Evolutionary conservation across 2,797 vertebrate genomes (phyloP).

Genomic region (Oreochromis grahami): DNA sequence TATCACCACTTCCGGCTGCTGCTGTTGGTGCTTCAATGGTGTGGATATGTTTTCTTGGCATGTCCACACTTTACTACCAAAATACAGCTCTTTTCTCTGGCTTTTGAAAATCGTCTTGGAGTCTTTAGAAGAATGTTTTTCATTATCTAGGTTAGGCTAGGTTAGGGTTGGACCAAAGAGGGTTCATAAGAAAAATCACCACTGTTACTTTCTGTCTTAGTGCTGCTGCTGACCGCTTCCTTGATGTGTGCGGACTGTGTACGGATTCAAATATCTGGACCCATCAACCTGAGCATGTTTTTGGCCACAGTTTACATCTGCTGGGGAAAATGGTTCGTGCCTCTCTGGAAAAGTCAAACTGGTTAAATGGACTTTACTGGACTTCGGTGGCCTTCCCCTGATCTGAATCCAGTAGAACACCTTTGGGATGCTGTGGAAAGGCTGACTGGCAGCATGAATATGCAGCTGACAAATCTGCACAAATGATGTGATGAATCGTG

Average conservation of each 20-base stretch:
- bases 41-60: neutral
- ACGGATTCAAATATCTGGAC: neutral
- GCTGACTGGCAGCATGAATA: neutral
- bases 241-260: neutral
- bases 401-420: neutral
- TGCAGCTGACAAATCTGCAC: neutral
- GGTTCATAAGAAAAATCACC: neutral
- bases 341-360: neutral
- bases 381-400: neutral
- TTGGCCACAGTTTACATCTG: neutral
- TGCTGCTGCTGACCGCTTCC: neutral
- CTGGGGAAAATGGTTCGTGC: neutral
- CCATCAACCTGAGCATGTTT: neutral
- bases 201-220: neutral
- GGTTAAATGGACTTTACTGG: neutral
- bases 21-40: neutral
- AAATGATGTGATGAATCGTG: neutral
- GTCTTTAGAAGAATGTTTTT: neutral
- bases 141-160: neutral
- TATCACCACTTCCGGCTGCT: neutral
- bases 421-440: neutral
- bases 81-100: neutral
- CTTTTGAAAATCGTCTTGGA: neutral
- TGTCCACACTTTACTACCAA: neutral
- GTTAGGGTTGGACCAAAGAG: neutral